These are phyloP conservation scores for Euphydryas editha DNA, from an alignment of 2,888 invertebrate species.

Conservation along the genomic window DNA sequence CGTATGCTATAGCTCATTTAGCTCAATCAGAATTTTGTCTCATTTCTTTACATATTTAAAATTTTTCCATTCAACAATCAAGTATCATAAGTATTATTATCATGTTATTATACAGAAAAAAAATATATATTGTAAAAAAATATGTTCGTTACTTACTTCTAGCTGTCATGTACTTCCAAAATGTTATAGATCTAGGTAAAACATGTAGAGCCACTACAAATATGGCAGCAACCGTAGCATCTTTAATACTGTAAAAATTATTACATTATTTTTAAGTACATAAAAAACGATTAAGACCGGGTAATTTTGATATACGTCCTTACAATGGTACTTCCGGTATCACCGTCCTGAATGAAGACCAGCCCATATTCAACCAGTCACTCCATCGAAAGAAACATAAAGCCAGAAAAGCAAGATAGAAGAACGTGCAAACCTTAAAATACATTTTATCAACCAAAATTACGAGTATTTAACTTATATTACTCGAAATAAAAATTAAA, in stretches of 20 bases:
- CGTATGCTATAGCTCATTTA: too few relatives aligned
- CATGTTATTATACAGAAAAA: too few relatives aligned
- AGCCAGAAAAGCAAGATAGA: constrained; percentile 41
- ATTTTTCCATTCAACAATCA: too few relatives aligned
- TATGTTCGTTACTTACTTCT: constrained; percentile 53
- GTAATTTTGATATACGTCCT: constrained; percentile 14
- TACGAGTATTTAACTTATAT: neutral
- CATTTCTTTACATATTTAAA: too few relatives aligned
- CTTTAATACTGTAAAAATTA: constrained; percentile 54
- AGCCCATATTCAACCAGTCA: constrained; percentile 50
- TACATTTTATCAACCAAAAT: neutral
- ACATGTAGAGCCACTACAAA: constrained; percentile 55
- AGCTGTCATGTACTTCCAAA: constrained; percentile 46
- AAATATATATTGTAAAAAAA: neutral
- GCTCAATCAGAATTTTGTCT: too few relatives aligned
- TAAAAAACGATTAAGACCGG: neutral
- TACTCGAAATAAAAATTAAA: too few relatives aligned
- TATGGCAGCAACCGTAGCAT: constrained; percentile 57
- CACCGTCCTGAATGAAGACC: constrained; percentile 46
- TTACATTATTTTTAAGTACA: neutral
- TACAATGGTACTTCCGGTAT: constrained; percentile 49
- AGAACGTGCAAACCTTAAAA: constrained; percentile 55
- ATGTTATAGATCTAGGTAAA: constrained; percentile 54
- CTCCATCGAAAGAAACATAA: constrained; percentile 54
- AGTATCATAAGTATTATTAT: too few relatives aligned